Evolutionary conservation across 2,888 invertebrate species (phyloP).

Genomic region (Bombylius discolor): DNA sequence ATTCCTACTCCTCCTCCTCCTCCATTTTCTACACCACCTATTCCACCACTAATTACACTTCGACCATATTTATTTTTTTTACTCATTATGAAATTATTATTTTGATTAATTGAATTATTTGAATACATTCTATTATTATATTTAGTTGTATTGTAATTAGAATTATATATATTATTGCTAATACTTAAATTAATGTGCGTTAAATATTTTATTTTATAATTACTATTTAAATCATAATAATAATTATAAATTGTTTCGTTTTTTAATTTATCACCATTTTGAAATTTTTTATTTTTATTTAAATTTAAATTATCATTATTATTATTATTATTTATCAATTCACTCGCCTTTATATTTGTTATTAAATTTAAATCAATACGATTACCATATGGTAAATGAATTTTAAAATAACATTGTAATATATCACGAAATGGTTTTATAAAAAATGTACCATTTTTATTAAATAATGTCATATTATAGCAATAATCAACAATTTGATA

Average conservation of each 20-base stretch:
- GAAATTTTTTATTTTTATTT: slow-evolving; percentile 1
- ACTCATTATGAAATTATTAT: too few relatives aligned
- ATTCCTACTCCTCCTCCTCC: neutral
- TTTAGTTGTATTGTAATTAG: neutral
- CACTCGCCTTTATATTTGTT: slow-evolving; percentile 19
- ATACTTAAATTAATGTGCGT: slow-evolving; percentile 10
- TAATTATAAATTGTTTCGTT: slow-evolving; percentile 1
- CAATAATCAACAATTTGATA: slow-evolving; percentile 59
- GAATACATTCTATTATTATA: neutral
- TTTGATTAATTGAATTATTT: neutral
- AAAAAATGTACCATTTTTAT: slow-evolving; percentile 52
- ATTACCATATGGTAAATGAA: slow-evolving; percentile 58
- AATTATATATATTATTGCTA: slow-evolving; percentile 2
- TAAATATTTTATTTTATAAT: neutral
- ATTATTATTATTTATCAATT: neutral
- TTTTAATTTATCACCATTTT: slow-evolving; percentile 5
- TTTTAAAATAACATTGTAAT: slow-evolving; percentile 52
- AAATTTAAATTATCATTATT: neutral
- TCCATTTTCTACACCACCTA: neutral
- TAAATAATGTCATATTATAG: slow-evolving; percentile 52
- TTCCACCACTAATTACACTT: neutral
- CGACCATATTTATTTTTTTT: neutral
- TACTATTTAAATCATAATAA: neutral
- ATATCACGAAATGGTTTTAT: slow-evolving; percentile 44
- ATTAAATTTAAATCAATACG: slow-evolving; percentile 46